Evolutionary conservation across 2,888 invertebrate species (phyloP).

Genomic region (Euzetes globulus): DNA sequence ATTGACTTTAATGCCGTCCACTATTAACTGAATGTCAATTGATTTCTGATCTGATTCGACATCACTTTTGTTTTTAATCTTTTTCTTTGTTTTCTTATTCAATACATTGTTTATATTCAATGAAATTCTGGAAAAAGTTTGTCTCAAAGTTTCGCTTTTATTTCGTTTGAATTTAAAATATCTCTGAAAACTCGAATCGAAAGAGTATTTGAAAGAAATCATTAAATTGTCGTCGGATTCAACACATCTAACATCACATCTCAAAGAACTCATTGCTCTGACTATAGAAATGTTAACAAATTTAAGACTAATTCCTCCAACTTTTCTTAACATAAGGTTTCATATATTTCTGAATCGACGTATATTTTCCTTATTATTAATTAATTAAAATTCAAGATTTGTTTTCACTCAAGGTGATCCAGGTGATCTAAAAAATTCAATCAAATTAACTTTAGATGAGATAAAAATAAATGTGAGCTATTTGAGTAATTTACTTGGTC

Average conservation of each 20-base stretch:
- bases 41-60: not conserved
- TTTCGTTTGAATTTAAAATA: slow-evolving; percentile 37
- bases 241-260: slow-evolving; percentile 16
- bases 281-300: not conserved
- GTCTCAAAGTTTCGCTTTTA: slow-evolving; percentile 38
- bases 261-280: not conserved
- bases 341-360: no score
- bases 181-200: slow-evolving; percentile 11
- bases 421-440: no score
- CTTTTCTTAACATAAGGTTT: not conserved
- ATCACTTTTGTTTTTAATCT: slow-evolving; percentile 32
- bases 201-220: not conserved
- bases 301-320: not conserved
- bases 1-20: slow-evolving; percentile 19
- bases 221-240: not conserved
- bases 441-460: no score
- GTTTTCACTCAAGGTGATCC: no score
- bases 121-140: slow-evolving; percentile 35
- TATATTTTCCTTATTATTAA: no score
- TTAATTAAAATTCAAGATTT: no score
- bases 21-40: not conserved
- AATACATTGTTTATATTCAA: slow-evolving; percentile 36
- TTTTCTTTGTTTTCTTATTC: not conserved
- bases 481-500: no score
- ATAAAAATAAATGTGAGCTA: no score